Conservation (phyloP, 1,140 invertebrate species). For the Diuraphis noxia region DNA sequence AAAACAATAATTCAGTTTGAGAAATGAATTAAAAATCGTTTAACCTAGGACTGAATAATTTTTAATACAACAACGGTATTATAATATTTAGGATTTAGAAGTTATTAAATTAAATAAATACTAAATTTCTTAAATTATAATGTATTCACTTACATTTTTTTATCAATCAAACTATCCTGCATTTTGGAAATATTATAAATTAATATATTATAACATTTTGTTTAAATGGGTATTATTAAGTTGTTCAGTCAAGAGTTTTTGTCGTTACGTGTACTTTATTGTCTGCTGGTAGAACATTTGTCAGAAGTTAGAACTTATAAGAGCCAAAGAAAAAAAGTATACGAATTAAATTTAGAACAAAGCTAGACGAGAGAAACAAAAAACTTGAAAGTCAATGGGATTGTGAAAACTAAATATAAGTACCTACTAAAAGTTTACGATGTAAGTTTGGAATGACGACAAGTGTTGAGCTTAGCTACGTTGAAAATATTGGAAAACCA, state of each 20-base stretch:
- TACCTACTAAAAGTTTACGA: neutral
- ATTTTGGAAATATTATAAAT: neutral
- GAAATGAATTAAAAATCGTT: neutral
- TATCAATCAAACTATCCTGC: neutral
- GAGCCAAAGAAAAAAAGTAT: neutral
- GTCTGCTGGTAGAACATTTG: neutral
- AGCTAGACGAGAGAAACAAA: neutral
- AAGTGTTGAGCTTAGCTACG: neutral
- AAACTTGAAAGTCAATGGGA: neutral
- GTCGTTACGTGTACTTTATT: neutral
- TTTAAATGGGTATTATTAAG: neutral
- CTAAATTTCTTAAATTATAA: neutral
- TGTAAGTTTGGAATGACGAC: neutral
- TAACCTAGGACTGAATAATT: neutral
- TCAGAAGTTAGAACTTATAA: neutral
- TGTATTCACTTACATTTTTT: neutral
- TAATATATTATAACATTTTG: neutral
- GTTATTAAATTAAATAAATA: no score
- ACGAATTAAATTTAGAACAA: neutral
- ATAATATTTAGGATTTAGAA: neutral
- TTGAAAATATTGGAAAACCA: neutral
- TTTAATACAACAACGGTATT: neutral
- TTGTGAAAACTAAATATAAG: slow-evolving; percentile 10
- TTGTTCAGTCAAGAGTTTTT: neutral
- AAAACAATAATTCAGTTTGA: neutral